These are phyloP conservation scores for Phrynocephalus forsythii DNA, from an alignment of 2,797 vertebrate genomes.

Conservation along the genomic window DNA sequence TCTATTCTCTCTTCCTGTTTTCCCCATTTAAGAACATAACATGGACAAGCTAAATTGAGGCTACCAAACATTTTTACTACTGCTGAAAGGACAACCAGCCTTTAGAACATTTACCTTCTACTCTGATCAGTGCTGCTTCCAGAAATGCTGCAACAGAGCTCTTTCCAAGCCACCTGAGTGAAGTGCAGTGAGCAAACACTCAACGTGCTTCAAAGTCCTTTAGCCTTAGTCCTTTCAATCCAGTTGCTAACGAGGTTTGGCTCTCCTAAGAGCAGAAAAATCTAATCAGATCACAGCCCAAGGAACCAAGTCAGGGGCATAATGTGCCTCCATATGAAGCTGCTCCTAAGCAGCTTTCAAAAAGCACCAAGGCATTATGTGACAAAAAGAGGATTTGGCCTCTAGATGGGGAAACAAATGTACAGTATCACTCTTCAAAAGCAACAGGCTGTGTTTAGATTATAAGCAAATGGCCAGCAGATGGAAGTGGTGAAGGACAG, in stretches of 20 bases:
- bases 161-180: not conserved
- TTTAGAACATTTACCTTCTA: not conserved
- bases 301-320: not conserved
- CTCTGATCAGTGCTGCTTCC: not conserved
- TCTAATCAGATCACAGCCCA: conserved; percentile 11
- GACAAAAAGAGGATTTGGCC: conserved; percentile 38
- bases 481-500: accelerated
- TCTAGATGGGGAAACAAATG: not conserved
- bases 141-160: not conserved
- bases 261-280: not conserved
- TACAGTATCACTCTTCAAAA: conserved; percentile 10
- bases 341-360: conserved; percentile 35
- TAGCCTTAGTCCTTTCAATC: not conserved
- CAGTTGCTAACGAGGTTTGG: accelerated
- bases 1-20: not conserved
- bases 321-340: conserved; percentile 18
- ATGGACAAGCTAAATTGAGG: not conserved
- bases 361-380: not conserved
- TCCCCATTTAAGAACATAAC: not conserved
- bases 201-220: not conserved
- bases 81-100: not conserved
- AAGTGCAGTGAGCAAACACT: not conserved
- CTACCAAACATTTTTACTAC: not conserved
- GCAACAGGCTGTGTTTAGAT: not conserved
- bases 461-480: not conserved